Conservation (phyloP, 2,113 vertebrate species). For the Rhinogobius similis region DNA sequence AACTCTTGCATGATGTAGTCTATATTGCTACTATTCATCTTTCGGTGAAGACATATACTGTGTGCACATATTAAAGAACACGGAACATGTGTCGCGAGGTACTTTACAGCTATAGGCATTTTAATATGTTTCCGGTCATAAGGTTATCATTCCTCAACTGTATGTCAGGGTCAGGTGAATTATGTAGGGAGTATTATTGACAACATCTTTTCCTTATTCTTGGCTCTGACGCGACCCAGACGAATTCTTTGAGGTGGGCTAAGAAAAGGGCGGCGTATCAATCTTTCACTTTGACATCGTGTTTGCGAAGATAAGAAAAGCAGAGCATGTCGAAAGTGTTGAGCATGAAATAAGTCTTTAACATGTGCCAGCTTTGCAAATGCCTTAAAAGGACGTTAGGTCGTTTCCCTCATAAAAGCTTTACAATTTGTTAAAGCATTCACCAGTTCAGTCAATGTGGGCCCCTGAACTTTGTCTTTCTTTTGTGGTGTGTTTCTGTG, state of each 20-base stretch:
- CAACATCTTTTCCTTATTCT: conserved; percentile 12
- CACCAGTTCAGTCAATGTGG: not conserved
- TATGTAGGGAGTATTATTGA: not conserved
- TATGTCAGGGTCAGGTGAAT: conserved; percentile 13
- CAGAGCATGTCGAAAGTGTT: not conserved
- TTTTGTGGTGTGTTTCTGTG: conserved; percentile 31
- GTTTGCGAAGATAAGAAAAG: conserved; percentile 52
- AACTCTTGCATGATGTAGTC: not conserved
- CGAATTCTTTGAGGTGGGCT: conserved; percentile 1
- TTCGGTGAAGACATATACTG: not conserved
- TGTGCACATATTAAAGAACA: not conserved
- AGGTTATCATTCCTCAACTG: not conserved
- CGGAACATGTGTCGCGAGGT: not conserved
- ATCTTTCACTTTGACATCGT: conserved; percentile 19
- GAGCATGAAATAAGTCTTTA: not conserved
- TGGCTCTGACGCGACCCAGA: conserved; percentile 30
- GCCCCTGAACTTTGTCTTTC: not conserved
- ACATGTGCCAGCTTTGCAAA: not conserved
- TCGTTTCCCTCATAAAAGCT: not conserved
- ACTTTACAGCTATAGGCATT: not conserved
- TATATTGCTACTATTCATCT: not conserved
- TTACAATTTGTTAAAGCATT: not conserved
- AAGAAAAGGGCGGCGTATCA: conserved; percentile 28
- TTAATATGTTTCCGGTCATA: not conserved
- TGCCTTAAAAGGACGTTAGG: conserved; percentile 5